Percentiles rank a stretch among this genome's conserved stretches.
Conservation (phyloP, 1,140 invertebrate genomes). For the Neuroterus valhalla region DNA sequence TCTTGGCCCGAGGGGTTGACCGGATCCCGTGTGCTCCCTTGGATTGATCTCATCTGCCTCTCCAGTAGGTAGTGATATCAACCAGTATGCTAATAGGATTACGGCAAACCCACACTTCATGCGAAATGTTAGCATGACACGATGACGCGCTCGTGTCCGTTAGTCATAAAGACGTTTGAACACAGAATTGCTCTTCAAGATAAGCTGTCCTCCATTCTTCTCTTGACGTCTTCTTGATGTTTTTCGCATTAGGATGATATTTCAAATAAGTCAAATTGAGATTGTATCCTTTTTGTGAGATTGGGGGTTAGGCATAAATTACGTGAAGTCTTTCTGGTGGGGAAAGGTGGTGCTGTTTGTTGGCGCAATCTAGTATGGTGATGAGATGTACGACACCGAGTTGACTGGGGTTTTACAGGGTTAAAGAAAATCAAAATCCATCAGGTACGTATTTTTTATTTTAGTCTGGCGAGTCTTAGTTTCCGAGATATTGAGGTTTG, state of each 20-base stretch:
- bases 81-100: constrained; percentile 29
- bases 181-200: constrained; percentile 8
- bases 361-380: too few relatives aligned
- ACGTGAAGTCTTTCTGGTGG: too few relatives aligned
- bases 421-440: too few relatives aligned
- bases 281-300: background rate
- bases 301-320: too few relatives aligned
- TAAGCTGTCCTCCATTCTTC: background rate
- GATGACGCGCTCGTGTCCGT: constrained; percentile 26
- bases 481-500: too few relatives aligned
- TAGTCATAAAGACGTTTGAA: constrained; percentile 16
- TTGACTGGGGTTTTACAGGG: too few relatives aligned
- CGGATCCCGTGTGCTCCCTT: background rate
- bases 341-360: too few relatives aligned
- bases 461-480: too few relatives aligned
- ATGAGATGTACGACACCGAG: too few relatives aligned
- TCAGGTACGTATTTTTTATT: too few relatives aligned
- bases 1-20: constrained; percentile 13
- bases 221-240: background rate
- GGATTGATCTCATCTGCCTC: constrained; percentile 26
- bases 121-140: constrained; percentile 28
- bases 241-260: background rate
- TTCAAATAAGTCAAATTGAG: background rate
- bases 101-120: constrained; percentile 21
- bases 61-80: constrained; percentile 30